Evolutionary conservation across 30 jellyfish, hydroid and myxozoan genomes (phyloP).

Genomic region (Aurelia coerulea): DNA sequence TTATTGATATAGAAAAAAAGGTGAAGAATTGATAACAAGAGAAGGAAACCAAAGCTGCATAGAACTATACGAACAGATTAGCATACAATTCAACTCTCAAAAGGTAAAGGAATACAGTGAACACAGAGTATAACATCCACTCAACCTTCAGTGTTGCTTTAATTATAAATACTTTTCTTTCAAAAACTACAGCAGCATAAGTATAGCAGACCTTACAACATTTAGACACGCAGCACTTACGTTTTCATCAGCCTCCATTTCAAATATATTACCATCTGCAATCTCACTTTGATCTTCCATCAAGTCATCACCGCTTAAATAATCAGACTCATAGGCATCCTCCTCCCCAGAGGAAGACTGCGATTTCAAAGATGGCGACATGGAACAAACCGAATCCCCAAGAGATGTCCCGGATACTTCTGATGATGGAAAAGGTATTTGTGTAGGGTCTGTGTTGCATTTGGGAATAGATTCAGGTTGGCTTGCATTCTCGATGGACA

Average conservation of each 20-base stretch:
- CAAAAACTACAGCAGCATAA: too few species aligned
- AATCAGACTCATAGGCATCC: constrained; percentile 65
- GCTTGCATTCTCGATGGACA: constrained; percentile 4
- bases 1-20: too few species aligned
- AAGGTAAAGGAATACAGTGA: too few species aligned
- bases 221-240: background rate
- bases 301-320: constrained; percentile 64
- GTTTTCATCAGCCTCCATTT: constrained; percentile 62
- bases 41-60: too few species aligned
- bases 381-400: constrained; percentile 65
- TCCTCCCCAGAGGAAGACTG: constrained; percentile 76
- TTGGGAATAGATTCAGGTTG: constrained; percentile 61
- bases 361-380: constrained; percentile 52
- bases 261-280: constrained; percentile 28
- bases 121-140: too few species aligned
- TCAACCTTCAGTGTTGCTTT: too few species aligned
- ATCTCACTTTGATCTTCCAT: constrained; percentile 57
- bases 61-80: too few species aligned
- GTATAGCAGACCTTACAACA: background rate
- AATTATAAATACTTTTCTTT: too few species aligned
- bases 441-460: constrained; percentile 41
- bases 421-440: constrained; percentile 53
- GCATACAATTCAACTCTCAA: too few species aligned
- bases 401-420: constrained; percentile 61
- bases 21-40: too few species aligned